Evolutionary conservation across 2,888 invertebrate genomes (phyloP), one percentile per base, ranked within the genome.

Genomic region (Dorcus parallelipipedus): DNA sequence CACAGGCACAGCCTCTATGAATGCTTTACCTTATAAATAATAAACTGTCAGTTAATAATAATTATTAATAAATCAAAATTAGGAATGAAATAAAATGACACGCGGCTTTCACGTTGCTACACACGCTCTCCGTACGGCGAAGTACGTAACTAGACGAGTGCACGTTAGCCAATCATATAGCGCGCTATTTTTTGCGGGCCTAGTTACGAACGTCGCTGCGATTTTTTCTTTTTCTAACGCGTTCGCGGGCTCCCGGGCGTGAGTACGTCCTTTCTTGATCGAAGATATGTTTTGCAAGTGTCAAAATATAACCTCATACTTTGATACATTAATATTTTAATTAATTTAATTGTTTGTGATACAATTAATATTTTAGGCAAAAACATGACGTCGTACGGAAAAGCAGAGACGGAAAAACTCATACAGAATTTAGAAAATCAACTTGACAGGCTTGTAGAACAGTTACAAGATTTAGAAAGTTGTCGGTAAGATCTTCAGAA

Each of bases 401-500:
- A 80, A 76, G 77, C 78, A 49, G 88, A 88, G 77, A 89, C 86
- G 7, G 82, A 83, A 59, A 84, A 82, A 68, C 73, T 89, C 38
- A 82, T 81, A 65, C 78, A 83, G 64, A 89, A 89, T 75, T 73
- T 89, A 39, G 84, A 87, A 72, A 84, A 84, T 67, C 89, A 89
- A 70, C 72, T 89, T 49, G 86, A 87, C 63, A 78, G 89, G 59
- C 75, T 90, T 48, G 81, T 90, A 45, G 83, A 86, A 68, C 89
- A 90, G 72, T 73, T 90, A 48, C 79, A 83, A 49, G 90, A 90
- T 74, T 78, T 90, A 59, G 89, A 90, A 72, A 84, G 84, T 69
- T 84, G 83, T 81, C 85, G 81, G 89, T 89, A 76, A 54, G 49
- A 43, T 55, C 2, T 20, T 20, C 14, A 41, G 43, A 17, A 47